Evolutionary conservation across 2,113 vertebrate species (phyloP), one percentile per base, ranked within the genome.

Genomic region (Coturnix japonica): DNA sequence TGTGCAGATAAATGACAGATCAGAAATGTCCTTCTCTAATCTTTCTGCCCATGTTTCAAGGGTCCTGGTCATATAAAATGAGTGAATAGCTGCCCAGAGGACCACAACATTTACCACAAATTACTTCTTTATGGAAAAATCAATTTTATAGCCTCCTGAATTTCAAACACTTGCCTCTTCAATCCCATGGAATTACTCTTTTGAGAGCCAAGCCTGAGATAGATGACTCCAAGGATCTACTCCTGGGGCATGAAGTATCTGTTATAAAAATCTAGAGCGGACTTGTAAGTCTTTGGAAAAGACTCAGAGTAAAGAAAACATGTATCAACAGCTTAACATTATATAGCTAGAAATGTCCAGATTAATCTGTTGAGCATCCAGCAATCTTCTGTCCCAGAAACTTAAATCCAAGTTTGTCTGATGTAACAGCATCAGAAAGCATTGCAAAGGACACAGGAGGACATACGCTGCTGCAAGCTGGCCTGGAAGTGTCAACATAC

Each of bases 41-140:
- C 56, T 71, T 85, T 69, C 57, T 15, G 11, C n/a, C 31, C 51
- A 78, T 80, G 70, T 89, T 85, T 77, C 53, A 88, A 83, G 91
- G 70, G 78, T 85, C 90, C 53, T 49, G 67, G 35, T n/a, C 81
- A 72, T 46, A 90, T 88, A 97, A 94, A 91, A 93, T 26, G 39
- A 93, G 75, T 16, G 69, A 96, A 92, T 63, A 39, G 77, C 65
- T 87, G 69, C 63, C 89, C 90, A 95, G 91, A 97, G 94, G 90
- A 93, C 85, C 81, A 94, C 86, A 71, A 67, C 78, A 75, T 94
- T 95, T 95, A 95, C 92, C 61, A 96, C 96, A 94, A 93, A 96
- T 95, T 91, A 94, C 74, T 82, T 91, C 88, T 95, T 96, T 95
- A 96, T 94, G 85, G 93, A 88, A 96, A 95, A 97, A 97, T 95